Evolutionary conservation across 2,888 invertebrate species (phyloP).

Genomic region (Nudaria mundana): DNA sequence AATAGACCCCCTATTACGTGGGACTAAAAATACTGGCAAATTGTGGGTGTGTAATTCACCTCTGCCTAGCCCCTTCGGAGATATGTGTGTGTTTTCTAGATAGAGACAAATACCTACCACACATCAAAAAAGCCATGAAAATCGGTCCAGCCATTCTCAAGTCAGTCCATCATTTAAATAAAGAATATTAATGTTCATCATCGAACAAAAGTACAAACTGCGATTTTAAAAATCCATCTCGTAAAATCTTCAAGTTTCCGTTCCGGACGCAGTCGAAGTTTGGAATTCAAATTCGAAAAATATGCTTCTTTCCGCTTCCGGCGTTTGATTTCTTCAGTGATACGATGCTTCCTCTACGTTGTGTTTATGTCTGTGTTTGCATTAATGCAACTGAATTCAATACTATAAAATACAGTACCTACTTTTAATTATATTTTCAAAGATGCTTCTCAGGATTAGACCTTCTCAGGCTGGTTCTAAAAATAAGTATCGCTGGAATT

Average conservation of each 20-base stretch:
- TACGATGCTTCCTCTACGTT: conserved; percentile 70
- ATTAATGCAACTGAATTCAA: conserved; percentile 28
- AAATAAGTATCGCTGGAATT: too few species aligned
- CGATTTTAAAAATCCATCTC: conserved; percentile 61
- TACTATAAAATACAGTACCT: conserved; percentile 1
- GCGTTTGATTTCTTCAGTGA: conserved; percentile 78
- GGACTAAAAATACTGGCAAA: too few species aligned
- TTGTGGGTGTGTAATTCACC: too few species aligned
- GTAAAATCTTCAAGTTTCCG: conserved; percentile 69
- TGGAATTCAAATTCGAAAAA: conserved; percentile 81
- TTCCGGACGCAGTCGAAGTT: conserved; percentile 71
- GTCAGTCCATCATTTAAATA: too few species aligned
- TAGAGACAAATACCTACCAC: too few species aligned
- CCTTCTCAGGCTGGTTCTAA: too few species aligned
- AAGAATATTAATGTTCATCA: conserved; percentile 8
- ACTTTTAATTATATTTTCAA: neutral
- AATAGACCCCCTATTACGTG: too few species aligned
- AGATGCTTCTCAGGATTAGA: too few species aligned
- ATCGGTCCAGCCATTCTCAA: too few species aligned
- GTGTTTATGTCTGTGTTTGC: conserved; percentile 47
- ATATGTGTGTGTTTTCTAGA: too few species aligned
- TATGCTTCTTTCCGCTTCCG: conserved; percentile 79
- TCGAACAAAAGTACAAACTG: conserved; percentile 34
- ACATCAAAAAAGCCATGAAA: too few species aligned
- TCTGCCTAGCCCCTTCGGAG: too few species aligned